A percentile compares a stretch with the other conserved stretches of the same genome.
Conservation (phyloP, 2,797 vertebrate species). For the Acropternis orthonyx region DNA sequence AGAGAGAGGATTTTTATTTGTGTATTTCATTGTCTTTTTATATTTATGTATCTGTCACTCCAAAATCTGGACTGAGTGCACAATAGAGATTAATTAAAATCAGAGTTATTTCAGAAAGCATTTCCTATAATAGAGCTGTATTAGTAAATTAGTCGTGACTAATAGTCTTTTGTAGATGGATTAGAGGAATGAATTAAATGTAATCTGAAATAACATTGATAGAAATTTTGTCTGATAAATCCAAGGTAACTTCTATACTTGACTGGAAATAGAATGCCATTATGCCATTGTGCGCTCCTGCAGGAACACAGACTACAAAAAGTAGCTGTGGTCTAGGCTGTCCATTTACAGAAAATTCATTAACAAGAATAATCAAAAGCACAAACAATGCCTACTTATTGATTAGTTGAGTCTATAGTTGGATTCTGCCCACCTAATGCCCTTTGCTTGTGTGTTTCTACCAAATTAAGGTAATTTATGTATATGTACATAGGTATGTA, state of each 20-base stretch:
- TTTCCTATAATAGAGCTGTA: conserved; percentile 69
- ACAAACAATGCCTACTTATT: background rate
- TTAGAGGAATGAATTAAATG: conserved; percentile 76
- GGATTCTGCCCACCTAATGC: background rate
- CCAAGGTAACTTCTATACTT: conserved; percentile 56
- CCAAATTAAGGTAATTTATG: background rate
- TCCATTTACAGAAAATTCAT: conserved; percentile 23
- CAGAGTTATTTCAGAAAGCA: conserved; percentile 76
- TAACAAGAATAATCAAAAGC: conserved; percentile 31
- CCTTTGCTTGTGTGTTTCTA: background rate
- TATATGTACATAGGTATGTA: background rate
- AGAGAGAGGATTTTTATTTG: conserved; percentile 48
- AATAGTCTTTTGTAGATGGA: conserved; percentile 75
- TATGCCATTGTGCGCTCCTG: background rate
- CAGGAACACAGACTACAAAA: background rate
- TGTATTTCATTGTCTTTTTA: conserved; percentile 67
- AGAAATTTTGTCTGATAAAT: conserved; percentile 62
- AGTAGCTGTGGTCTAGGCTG: background rate
- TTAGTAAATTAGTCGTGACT: conserved; percentile 78
- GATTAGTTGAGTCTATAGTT: background rate
- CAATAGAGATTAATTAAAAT: conserved; percentile 77
- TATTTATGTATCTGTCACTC: conserved; percentile 67
- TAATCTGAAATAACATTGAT: conserved; percentile 73
- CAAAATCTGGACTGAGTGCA: conserved; percentile 46
- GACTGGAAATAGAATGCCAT: conserved; percentile 8